These are phyloP conservation scores for Clavelina lepadiformis DNA, from an alignment of 23 tunicate species.

Conservation along the genomic window DNA sequence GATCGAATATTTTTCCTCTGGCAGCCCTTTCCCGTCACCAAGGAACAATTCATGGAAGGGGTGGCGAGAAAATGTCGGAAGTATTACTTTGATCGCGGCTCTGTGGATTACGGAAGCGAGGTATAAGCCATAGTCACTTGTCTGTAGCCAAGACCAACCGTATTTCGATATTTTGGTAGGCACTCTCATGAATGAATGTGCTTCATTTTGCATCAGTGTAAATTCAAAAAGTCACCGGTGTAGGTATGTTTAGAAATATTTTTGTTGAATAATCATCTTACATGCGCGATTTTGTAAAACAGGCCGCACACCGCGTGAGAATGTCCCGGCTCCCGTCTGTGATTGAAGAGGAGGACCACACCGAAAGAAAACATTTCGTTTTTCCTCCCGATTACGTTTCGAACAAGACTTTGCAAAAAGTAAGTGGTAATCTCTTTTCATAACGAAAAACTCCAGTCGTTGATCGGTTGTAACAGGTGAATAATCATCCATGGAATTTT, in stretches of 20 bases:
- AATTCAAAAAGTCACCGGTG: neutral
- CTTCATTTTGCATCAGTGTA: no score
- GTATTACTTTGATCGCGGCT: conserved; percentile 49
- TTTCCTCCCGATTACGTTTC: conserved; percentile 85
- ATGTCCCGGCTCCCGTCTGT: no score
- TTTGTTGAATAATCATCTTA: neutral
- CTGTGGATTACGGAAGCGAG: neutral
- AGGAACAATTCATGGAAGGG: conserved; percentile 90
- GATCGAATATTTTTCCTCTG: conserved; percentile 86
- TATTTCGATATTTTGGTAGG: no score
- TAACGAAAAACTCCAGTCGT: neutral
- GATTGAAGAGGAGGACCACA: conserved; percentile 2
- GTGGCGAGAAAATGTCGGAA: conserved; percentile 79
- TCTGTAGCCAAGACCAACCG: neutral
- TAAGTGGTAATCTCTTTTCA: neutral
- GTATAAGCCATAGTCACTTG: neutral
- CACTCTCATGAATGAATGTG: no score
- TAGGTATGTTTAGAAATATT: neutral
- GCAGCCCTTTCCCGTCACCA: conserved; percentile 94
- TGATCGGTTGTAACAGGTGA: neutral
- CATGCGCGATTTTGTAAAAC: no score
- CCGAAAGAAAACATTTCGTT: conserved; percentile 31
- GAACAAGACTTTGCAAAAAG: conserved; percentile 39
- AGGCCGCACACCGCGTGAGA: no score
- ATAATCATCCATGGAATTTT: neutral